These are phyloP conservation scores for Anabas testudineus DNA, from an alignment of 2,797 vertebrate species.

Conservation along the genomic window DNA sequence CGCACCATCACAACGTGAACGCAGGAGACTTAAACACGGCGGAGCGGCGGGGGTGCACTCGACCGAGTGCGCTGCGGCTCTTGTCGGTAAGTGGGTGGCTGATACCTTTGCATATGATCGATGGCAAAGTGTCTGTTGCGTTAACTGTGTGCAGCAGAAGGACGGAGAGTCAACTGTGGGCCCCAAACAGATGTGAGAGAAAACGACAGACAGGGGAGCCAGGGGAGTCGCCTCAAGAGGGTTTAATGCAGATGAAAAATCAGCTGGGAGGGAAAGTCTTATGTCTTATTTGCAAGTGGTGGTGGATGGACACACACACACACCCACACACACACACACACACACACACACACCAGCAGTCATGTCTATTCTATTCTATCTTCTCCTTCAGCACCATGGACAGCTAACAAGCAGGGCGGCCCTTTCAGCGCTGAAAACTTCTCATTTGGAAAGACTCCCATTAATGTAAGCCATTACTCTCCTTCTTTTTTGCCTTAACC, in stretches of 20 bases:
- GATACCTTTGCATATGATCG: constrained; percentile 20
- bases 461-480: constrained; percentile 17
- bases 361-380: not conserved
- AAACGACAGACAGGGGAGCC: not conserved
- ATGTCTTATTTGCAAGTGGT: constrained; percentile 16
- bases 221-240: not conserved
- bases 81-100: constrained; percentile 18
- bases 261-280: constrained; percentile 3
- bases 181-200: not conserved
- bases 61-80: constrained; percentile 7
- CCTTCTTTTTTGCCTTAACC: constrained; percentile 24
- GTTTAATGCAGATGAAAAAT: constrained; percentile 23
- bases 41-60: not conserved
- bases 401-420: constrained; percentile 3
- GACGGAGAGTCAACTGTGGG: constrained; percentile 8
- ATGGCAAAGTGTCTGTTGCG: constrained; percentile 5
- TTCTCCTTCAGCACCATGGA: constrained; percentile 49
- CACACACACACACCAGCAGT: not conserved
- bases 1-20: constrained; percentile 44
- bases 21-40: constrained; percentile 18
- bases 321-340: not conserved
- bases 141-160: not conserved
- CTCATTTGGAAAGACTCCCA: constrained; percentile 10
- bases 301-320: constrained; percentile 6
- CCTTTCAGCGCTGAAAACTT: constrained; percentile 34